Evolutionary conservation across 53 echinoderm and acorn worm species (phyloP), one percentile per base, ranked within the genome.

Genomic region (Echinarachnius parma): DNA sequence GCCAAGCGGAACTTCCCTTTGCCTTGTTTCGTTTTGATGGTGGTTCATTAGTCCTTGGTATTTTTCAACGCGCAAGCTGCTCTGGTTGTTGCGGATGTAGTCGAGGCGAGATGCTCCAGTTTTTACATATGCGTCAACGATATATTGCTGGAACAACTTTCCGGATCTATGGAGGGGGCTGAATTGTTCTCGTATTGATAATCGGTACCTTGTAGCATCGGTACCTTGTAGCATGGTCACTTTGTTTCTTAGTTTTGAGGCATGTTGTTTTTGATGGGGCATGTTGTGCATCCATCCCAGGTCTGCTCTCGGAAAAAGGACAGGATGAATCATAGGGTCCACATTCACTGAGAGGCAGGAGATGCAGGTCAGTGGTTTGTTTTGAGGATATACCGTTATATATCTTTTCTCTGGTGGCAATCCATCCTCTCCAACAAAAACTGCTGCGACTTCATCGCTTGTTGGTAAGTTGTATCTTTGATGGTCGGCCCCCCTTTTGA

Each of bases 81-180:
- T 19, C 28, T 55, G 56, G 28, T 67, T 64, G 4, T 14, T 26
- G 3, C 44, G 22, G 25, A 78, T 20, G 44, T 37, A 79, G 0
- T 45, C 3, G 8, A 80, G 9, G 2, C 69, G 42, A 8, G 35
- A 24, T 0, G 57, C 16, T 21, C 71, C 70, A n/a, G 59, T 60
- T 31, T 71, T 70, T 0, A 44, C 44, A 48, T 84, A 78, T 13
- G 58, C 53, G 28, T 84, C 78, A 26, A 84, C 83, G 3, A 83
- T 29, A 16, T 83, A 84, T 21, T 84, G 78, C 26, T 78, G 78
- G 31, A 84, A 78, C 5, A 78, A 19, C 57, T 58, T 76, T 27
- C 76, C 83, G 1, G 34, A 19, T 4, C 60, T 15, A 19, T 64
- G 76, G 1, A 82, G 22, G 26, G 46, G 15, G 63, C 55, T 82